Evolutionary conservation across 1,140 invertebrate genomes (phyloP).

Genomic region (Hyles vespertilio): DNA sequence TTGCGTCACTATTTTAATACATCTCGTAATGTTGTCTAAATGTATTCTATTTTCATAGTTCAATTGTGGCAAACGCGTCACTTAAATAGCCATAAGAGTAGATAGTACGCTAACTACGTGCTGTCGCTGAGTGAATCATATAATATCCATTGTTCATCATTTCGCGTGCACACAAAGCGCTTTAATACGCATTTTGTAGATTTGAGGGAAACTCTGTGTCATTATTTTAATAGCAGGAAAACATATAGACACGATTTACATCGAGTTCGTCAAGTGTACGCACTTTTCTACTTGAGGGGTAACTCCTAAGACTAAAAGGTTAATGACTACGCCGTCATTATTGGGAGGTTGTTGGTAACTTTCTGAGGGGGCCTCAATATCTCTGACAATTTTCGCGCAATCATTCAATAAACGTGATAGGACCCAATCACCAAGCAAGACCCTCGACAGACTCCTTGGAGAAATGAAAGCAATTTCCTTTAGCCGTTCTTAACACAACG

Average conservation of each 20-base stretch:
- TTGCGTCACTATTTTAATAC: slow-evolving; percentile 28
- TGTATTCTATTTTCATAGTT: slow-evolving; percentile 11
- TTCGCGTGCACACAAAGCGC: slow-evolving; percentile 10
- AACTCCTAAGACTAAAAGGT: slow-evolving; percentile 44
- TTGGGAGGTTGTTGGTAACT: slow-evolving; percentile 43
- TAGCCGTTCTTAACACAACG: slow-evolving; percentile 4
- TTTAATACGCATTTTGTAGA: slow-evolving; percentile 5
- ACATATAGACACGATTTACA: neutral
- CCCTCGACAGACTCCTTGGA: slow-evolving; percentile 58
- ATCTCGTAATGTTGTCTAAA: slow-evolving; percentile 15
- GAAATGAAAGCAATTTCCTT: slow-evolving; percentile 58
- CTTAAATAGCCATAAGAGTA: slow-evolving; percentile 34
- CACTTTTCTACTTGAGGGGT: slow-evolving; percentile 23
- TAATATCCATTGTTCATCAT: slow-evolving; percentile 34
- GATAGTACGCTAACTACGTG: slow-evolving; percentile 16
- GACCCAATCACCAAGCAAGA: slow-evolving; percentile 66
- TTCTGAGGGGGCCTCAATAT: slow-evolving; percentile 45
- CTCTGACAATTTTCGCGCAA: slow-evolving; percentile 68
- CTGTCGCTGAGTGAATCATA: slow-evolving; percentile 42
- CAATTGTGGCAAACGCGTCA: slow-evolving; percentile 38
- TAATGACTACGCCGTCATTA: slow-evolving; percentile 52
- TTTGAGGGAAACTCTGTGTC: neutral
- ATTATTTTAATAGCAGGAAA: slow-evolving; percentile 14
- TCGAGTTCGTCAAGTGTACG: neutral
- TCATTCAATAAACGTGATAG: slow-evolving; percentile 73